Evolutionary conservation across 2,797 vertebrate genomes (phyloP).

Genomic region (Neoniphon sammara): DNA sequence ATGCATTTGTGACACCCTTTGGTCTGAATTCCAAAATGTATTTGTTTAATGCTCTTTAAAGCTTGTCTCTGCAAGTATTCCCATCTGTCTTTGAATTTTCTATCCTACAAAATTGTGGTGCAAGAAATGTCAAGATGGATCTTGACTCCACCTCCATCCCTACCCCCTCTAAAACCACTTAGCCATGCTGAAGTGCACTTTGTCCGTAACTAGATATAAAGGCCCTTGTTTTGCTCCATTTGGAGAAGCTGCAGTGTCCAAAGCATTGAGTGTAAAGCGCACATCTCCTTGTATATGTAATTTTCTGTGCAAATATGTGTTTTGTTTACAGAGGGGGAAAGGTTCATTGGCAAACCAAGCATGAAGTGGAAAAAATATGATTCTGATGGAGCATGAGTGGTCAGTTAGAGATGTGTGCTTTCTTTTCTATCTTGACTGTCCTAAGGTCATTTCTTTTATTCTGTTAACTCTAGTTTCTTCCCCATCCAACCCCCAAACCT

Average conservation of each 20-base stretch:
- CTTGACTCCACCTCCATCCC: conserved; percentile 73
- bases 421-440: conserved; percentile 78
- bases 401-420: conserved; percentile 84
- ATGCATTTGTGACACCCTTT: conserved; percentile 76
- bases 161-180: conserved; percentile 80
- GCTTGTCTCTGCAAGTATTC: conserved; percentile 80
- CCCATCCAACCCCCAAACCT: conserved; percentile 59
- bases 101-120: conserved; percentile 65
- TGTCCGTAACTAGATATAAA: conserved; percentile 79
- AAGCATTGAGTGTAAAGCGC: conserved; percentile 81
- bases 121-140: conserved; percentile 83
- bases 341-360: conserved; percentile 83
- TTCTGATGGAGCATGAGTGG: conserved; percentile 84
- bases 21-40: conserved; percentile 80
- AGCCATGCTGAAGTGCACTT: conserved; percentile 80
- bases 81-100: conserved; percentile 78
- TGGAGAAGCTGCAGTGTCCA: conserved; percentile 74
- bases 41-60: conserved; percentile 87
- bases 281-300: conserved; percentile 81
- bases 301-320: conserved; percentile 85
- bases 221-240: conserved; percentile 78
- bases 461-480: conserved; percentile 67
- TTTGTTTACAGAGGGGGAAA: conserved; percentile 80
- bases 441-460: conserved; percentile 82
- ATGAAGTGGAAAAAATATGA: conserved; percentile 88